phyloP scores from a whole-genome alignment of 2,113 vertebrate species.

The Ctenodactylus gundi region DNA sequence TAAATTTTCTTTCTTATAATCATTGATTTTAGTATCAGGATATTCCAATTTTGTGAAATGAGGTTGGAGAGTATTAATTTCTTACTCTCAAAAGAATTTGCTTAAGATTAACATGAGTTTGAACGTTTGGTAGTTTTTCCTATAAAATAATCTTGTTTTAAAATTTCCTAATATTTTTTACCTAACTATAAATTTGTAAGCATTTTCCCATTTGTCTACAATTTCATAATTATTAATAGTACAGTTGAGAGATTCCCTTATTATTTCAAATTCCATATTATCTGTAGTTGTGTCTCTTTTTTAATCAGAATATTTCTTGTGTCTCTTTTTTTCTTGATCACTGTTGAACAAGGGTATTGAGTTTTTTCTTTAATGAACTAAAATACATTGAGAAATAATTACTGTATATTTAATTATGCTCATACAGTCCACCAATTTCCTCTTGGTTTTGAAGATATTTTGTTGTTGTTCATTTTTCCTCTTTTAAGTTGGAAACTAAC shows the following conservation, averaged over 20 bases:
- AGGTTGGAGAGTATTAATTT: neutral
- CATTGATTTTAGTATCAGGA: neutral
- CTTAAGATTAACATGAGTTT: neutral
- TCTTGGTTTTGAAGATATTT: neutral
- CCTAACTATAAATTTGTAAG: neutral
- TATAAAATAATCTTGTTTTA: neutral
- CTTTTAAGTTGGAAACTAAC: neutral
- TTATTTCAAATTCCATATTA: neutral
- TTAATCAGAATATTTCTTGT: neutral
- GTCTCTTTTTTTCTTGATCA: neutral
- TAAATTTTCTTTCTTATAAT: neutral
- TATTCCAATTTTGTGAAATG: neutral
- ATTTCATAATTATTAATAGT: neutral
- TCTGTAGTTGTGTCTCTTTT: neutral
- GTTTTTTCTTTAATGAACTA: neutral
- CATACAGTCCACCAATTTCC: neutral
- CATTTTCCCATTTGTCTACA: neutral
- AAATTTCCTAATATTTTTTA: neutral
- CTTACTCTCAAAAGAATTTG: neutral
- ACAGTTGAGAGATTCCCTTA: neutral
- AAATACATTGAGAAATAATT: neutral
- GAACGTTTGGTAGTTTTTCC: neutral
- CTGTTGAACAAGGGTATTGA: neutral
- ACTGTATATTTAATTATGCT: neutral
- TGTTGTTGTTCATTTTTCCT: neutral